Base-by-base conservation (phyloP, 2,888 invertebrate genomes). In the Aelia acuminata region DNA sequence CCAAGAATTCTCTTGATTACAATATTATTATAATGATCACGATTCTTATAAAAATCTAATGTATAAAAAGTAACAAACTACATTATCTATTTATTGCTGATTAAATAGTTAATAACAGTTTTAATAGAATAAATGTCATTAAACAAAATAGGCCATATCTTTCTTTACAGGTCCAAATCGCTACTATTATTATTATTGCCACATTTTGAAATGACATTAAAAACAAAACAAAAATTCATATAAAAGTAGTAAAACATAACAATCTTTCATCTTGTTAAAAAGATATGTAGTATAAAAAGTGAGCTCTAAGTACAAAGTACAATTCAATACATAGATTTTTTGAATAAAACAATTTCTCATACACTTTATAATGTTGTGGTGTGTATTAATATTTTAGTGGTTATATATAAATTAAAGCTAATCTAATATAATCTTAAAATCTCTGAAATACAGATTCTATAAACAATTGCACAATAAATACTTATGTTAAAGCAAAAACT, bases 211-310 rank as follows among this genome's bases (percentile, higher is more conserved):
- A 50, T 26, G 57, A 85, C 39, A 57, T 85, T 57, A 85, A 49
- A 85, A 57, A 63, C n/a, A 57, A n/a, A n/a, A n/a, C n/a, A n/a
- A n/a, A n/a, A n/a, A 43, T 57, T 39, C 43, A 85, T 85, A 85
- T 63, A 57, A 63, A 85, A 85, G 63, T 50, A 85, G 47, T 49
- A 85, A 85, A 85, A 85, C 85, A 11, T 85, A 50, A 50, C 43
- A 80, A 43, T 43, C 11, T 80, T 80, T 80, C 18, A 35, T 20
- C 11, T 80, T 43, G 10, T 47, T 80, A 43, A 7, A 39, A 80
- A 80, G 80, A 80, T 80, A 80, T 80, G 43, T 47, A n/a, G 80
- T 80, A 80, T 80, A 80, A 80, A 80, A 80, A 80, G 80, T 80
- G 80, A 80, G 80, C 80, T 80, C 39, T 50, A 85, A 85, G 85